phyloP scores from a whole-genome alignment of 1,140 invertebrate genomes.

The Drosophila saltans region DNA sequence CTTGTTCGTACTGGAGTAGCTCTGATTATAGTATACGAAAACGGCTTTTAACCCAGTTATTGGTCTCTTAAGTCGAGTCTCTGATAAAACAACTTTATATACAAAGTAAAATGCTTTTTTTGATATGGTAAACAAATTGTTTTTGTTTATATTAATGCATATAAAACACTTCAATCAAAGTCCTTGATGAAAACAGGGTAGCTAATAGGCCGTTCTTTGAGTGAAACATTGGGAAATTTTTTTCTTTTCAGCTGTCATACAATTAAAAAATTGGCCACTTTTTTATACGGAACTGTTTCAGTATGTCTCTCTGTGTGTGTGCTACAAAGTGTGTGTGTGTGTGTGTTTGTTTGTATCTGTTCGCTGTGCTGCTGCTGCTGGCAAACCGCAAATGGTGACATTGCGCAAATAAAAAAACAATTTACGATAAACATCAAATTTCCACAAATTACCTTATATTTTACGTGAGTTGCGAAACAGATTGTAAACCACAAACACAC shows the following conservation, averaged over 20 bases:
- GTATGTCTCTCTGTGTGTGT: constrained; percentile 16
- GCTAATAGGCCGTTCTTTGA: not conserved
- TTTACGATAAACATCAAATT: constrained; percentile 83
- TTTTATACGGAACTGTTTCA: constrained; percentile 28
- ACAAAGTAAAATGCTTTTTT: too few relatives aligned
- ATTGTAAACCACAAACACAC: constrained; percentile 74
- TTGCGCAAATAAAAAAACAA: constrained; percentile 82
- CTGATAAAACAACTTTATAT: too few relatives aligned
- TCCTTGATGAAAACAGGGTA: not conserved
- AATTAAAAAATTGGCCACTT: constrained; percentile 52
- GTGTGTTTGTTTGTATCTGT: constrained; percentile 33
- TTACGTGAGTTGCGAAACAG: constrained; percentile 83
- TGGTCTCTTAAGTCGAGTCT: too few relatives aligned
- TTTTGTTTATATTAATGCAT: not conserved
- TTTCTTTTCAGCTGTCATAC: constrained; percentile 27
- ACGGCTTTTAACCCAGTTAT: too few relatives aligned
- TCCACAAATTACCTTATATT: constrained; percentile 83
- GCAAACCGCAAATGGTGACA: constrained; percentile 79
- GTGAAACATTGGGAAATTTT: not conserved
- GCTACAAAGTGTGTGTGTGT: constrained; percentile 9
- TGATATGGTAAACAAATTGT: too few relatives aligned
- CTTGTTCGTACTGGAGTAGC: too few relatives aligned
- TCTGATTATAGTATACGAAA: too few relatives aligned
- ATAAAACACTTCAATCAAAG: not conserved
- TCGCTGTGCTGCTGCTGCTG: constrained; percentile 39